These are phyloP conservation scores for Tetraodon nigroviridis DNA, from an alignment of 2,113 vertebrate species.

Conservation along the genomic window DNA sequence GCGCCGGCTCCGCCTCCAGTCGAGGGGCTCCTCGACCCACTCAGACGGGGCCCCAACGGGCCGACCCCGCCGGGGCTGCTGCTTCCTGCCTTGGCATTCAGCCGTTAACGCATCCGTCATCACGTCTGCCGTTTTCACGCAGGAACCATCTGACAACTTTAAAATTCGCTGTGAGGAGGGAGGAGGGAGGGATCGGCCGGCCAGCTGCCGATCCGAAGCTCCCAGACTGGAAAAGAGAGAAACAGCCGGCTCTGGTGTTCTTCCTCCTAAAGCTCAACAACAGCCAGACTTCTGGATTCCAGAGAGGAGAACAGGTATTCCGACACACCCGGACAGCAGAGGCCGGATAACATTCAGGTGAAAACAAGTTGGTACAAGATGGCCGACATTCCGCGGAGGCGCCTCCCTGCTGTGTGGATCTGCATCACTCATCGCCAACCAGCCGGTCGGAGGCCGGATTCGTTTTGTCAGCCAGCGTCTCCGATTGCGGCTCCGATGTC, in stretches of 20 bases:
- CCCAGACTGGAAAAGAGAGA: neutral
- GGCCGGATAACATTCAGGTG: constrained; percentile 3
- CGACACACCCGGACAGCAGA: constrained; percentile 24
- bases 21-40: no score
- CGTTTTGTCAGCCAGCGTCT: no score
- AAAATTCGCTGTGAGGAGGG: constrained; percentile 15
- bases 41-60: no score
- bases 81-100: neutral
- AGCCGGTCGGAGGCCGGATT: no score
- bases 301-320: constrained; percentile 22
- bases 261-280: neutral
- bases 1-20: no score
- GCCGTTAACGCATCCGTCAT: neutral
- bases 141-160: constrained; percentile 3
- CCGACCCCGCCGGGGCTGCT: no score
- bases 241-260: neutral
- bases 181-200: no score
- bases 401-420: neutral
- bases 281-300: neutral
- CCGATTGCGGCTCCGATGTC: no score
- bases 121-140: constrained; percentile 7
- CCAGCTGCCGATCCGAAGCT: neutral
- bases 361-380: constrained; percentile 39
- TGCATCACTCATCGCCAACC: no score
- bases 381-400: constrained; percentile 41